Conservation (phyloP, 2,797 vertebrate species). For the Glyptemys insculpta region DNA sequence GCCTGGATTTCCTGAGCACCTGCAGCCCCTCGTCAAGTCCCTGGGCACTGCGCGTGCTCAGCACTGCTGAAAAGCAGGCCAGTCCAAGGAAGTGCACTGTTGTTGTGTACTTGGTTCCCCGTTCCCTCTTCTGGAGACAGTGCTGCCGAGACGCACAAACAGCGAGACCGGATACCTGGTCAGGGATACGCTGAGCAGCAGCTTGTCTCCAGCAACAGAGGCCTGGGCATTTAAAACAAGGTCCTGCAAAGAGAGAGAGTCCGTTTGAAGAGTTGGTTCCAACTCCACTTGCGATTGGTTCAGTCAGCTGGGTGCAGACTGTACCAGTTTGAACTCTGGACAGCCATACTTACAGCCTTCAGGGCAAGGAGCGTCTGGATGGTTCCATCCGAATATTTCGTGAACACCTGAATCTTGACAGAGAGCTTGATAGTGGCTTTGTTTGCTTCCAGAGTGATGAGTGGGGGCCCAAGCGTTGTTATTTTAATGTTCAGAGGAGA, state of each 20-base stretch:
- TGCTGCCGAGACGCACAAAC: rapidly evolving
- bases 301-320: rapidly evolving
- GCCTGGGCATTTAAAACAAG: rapidly evolving
- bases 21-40: rapidly evolving
- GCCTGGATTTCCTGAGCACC: no score
- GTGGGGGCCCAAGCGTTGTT: not conserved
- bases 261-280: rapidly evolving
- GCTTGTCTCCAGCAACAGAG: not conserved
- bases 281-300: not conserved
- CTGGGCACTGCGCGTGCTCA: rapidly evolving
- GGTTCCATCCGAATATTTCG: not conserved
- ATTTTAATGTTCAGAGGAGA: slow-evolving; percentile 26
- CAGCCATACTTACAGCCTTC: slow-evolving; percentile 26
- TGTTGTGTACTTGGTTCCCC: rapidly evolving
- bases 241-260: slow-evolving; percentile 20
- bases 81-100: not conserved
- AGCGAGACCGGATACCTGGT: not conserved
- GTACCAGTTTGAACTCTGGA: rapidly evolving
- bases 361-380: slow-evolving; percentile 40
- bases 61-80: rapidly evolving
- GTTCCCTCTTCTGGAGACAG: not conserved
- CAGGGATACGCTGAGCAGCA: slow-evolving; percentile 10
- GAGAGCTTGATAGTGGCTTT: not conserved
- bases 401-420: not conserved
- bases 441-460: slow-evolving; percentile 27